Base-by-base conservation (phyloP, 2,113 vertebrate species). In the Oreochromis spilurus region DNA sequence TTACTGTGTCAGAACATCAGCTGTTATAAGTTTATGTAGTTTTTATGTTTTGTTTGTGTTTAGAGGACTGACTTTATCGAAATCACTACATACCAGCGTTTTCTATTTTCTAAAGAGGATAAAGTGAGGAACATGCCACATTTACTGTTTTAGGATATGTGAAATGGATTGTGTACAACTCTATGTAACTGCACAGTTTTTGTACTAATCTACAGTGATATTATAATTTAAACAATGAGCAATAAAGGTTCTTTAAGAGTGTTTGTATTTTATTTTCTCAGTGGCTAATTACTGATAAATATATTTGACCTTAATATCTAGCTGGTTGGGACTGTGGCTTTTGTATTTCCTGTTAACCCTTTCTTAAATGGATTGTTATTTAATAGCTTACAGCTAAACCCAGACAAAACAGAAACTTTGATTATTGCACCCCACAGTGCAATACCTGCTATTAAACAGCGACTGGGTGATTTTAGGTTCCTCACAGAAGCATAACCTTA, bases 161-260 rank as follows among this genome's bases (percentile, higher is more conserved):
- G 26, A 81, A 85, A 80, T 24, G 26, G 31, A 83, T 86, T 87
- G 24, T 89, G 82, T 84, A 81, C 53, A 89, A 31, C 50, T 88
- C 78, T 88, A 83, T 93, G 87, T 88, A 94, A 93, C 88, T 84
- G 58, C 85, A 85, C 38, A 86, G 19, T 62, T 95, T 94, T 96
- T 95, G 93, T 96, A 93, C 92, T 94, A 91, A 91, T 91, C 78
- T 88, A 88, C 67, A 78, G 89, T 93, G 67, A 91, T 50, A 88
- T 90, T 83, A 75, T 94, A 89, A 92, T 91, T 94, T 85, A 92
- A 94, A 84, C 78, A 80, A 94, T 78, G 86, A 94, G 84, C 85
- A 95, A 96, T 96, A 96, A 95, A 95, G 82, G 57, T 79, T 91
- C 40, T 91, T 81, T 54, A 38, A 84, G 12, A 87, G 50, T 77